phyloP scores from a whole-genome alignment of 2,888 invertebrate genomes.

The Drosophila glabriapex region DNA sequence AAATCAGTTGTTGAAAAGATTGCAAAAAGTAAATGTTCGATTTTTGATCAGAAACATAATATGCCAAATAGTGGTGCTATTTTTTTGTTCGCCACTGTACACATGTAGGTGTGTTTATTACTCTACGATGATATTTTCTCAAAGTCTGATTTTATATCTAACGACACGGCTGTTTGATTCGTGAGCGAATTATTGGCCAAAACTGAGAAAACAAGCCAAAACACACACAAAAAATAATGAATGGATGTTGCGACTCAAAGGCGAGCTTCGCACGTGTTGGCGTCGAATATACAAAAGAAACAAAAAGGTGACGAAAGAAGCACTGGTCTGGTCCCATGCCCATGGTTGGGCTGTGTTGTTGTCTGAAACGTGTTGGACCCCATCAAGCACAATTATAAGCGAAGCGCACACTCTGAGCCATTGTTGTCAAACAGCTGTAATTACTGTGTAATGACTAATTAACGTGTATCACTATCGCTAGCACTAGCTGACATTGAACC shows the following conservation, averaged over 20 bases:
- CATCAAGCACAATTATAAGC: constrained; percentile 11
- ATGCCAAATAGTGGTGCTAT: neutral
- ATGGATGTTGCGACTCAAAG: constrained; percentile 32
- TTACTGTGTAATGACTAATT: constrained; percentile 63
- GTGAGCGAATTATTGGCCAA: neutral
- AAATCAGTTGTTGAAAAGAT: neutral
- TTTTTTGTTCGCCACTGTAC: neutral
- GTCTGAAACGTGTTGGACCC: constrained; percentile 55
- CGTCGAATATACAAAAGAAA: constrained; percentile 29
- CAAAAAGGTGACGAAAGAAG: constrained; percentile 34
- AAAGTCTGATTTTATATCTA: neutral
- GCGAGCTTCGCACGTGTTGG: constrained; percentile 45
- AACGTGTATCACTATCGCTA: constrained; percentile 31
- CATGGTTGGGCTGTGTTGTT: constrained; percentile 30
- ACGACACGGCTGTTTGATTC: neutral
- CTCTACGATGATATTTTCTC: neutral
- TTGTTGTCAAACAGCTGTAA: constrained; percentile 66
- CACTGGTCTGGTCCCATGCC: constrained; percentile 29
- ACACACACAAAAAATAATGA: constrained; percentile 30
- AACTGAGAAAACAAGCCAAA: neutral
- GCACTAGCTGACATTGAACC: constrained; percentile 51
- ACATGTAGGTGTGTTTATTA: neutral
- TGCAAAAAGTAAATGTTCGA: neutral
- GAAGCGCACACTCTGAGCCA: neutral
- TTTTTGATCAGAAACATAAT: neutral